Evolutionary conservation across 2,888 invertebrate species (phyloP).

Genomic region (Sinotaia quadrata): DNA sequence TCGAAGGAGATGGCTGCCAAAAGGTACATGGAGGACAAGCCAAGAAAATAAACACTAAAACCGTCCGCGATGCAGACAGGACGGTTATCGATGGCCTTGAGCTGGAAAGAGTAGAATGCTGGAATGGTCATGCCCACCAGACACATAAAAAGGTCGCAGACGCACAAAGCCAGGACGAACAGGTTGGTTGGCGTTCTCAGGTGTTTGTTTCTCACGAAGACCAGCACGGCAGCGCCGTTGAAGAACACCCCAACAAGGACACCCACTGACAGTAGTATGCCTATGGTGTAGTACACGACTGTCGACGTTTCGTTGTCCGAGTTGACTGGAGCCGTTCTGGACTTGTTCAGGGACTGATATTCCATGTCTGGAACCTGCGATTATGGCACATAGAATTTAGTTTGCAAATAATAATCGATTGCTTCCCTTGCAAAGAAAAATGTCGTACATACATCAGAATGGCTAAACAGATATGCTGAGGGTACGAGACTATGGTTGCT

Average conservation of each 20-base stretch:
- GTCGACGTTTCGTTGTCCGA: not conserved
- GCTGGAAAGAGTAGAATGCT: conserved; percentile 23
- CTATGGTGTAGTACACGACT: conserved; percentile 13
- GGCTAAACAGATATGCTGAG: no score
- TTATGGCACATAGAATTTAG: no score
- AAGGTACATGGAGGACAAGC: conserved; percentile 55
- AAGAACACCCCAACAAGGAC: conserved; percentile 33
- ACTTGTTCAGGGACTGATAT: no score
- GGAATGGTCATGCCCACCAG: conserved; percentile 31
- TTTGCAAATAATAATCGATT: no score
- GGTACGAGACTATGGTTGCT: no score
- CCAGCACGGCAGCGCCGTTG: conserved; percentile 38
- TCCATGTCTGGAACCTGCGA: no score
- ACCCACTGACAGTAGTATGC: conserved; percentile 12
- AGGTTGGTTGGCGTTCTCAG: conserved; percentile 57
- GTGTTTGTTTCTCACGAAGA: conserved; percentile 47
- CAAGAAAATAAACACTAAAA: conserved; percentile 57
- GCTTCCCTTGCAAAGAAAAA: not conserved
- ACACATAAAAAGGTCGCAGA: conserved; percentile 53
- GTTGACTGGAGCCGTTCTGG: not conserved
- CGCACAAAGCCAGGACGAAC: conserved; percentile 53
- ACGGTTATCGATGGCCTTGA: conserved; percentile 42
- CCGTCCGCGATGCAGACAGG: conserved; percentile 53
- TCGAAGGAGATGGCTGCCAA: conserved; percentile 59
- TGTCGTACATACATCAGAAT: not conserved